A percentile compares a stretch with the other conserved stretches of the same genome.
Evolutionary conservation across 2,888 invertebrate species (phyloP).

Genomic region (Polydrusus tereticollis): DNA sequence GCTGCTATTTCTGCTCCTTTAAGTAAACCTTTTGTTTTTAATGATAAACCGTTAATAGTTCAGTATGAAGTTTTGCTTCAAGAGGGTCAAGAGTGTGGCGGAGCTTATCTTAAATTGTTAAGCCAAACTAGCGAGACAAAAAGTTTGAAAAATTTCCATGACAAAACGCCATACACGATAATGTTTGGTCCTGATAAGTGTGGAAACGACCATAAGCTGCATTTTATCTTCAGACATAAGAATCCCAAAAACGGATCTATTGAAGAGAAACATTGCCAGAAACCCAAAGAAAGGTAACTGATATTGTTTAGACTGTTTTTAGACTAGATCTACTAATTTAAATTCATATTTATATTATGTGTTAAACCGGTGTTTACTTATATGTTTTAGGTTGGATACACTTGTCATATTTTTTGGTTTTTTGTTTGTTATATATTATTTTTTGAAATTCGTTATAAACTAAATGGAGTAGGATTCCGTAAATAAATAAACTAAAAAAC

Average conservation of each 20-base stretch:
- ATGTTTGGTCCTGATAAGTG: slow-evolving; percentile 99
- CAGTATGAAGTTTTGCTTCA: slow-evolving; percentile 93
- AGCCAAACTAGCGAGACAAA: slow-evolving; percentile 76
- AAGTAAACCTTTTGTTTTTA: slow-evolving; percentile 85
- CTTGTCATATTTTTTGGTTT: no score
- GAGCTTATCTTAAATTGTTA: slow-evolving; percentile 95
- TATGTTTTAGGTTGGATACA: no score
- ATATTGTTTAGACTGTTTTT: background rate
- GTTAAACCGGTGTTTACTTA: no score
- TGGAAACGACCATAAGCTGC: slow-evolving; percentile 94
- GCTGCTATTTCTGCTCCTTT: slow-evolving; percentile 90
- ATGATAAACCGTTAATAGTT: slow-evolving; percentile 85
- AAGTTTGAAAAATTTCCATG: slow-evolving; percentile 87
- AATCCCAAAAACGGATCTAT: slow-evolving; percentile 92
- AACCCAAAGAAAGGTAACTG: slow-evolving; percentile 78
- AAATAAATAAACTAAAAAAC: no score
- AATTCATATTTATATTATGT: no score
- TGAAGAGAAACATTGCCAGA: slow-evolving; percentile 97
- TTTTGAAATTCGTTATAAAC: no score
- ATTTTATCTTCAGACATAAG: slow-evolving; percentile 93
- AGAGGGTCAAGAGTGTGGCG: slow-evolving; percentile 98
- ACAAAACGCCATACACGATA: slow-evolving; percentile 97
- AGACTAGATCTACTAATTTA: background rate
- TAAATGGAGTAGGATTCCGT: no score
- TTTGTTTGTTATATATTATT: no score